Conservation (phyloP, 53 echinoderm and acorn worm genomes). For the Paelopatides confundens region DNA sequence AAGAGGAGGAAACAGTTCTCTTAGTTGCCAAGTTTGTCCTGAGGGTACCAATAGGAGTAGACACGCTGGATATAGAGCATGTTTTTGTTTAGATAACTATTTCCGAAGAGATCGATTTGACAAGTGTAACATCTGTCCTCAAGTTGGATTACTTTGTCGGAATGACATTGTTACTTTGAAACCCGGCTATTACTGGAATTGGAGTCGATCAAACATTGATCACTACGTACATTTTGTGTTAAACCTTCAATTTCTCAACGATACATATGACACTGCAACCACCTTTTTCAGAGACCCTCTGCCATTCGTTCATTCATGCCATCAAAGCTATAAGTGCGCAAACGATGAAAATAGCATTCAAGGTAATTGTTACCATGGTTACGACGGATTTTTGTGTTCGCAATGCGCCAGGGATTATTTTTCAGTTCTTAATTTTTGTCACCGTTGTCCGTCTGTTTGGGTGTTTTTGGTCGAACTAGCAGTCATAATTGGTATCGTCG, state of each 20-base stretch:
- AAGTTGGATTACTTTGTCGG: not conserved
- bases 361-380: slow-evolving; percentile 2
- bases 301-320: not conserved
- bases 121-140: not conserved
- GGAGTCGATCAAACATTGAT: not conserved
- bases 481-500: not conserved
- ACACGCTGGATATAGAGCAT: slow-evolving; percentile 10
- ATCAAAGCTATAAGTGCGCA: not conserved
- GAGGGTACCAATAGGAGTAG: not conserved
- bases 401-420: not conserved
- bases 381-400: slow-evolving; percentile 9
- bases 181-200: slow-evolving; percentile 29
- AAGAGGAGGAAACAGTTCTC: not conserved
- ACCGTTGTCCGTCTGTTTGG: not conserved
- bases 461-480: not conserved
- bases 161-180: not conserved
- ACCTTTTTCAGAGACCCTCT: not conserved
- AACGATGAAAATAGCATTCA: not conserved
- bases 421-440: not conserved
- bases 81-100: slow-evolving; percentile 1
- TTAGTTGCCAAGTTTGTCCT: slow-evolving; percentile 8
- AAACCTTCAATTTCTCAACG: not conserved
- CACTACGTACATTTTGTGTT: not conserved
- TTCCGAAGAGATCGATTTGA: slow-evolving; percentile 5
- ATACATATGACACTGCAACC: not conserved